Base-by-base conservation (phyloP, 2,888 invertebrate species). In the Tetheella fluctuosa region DNA sequence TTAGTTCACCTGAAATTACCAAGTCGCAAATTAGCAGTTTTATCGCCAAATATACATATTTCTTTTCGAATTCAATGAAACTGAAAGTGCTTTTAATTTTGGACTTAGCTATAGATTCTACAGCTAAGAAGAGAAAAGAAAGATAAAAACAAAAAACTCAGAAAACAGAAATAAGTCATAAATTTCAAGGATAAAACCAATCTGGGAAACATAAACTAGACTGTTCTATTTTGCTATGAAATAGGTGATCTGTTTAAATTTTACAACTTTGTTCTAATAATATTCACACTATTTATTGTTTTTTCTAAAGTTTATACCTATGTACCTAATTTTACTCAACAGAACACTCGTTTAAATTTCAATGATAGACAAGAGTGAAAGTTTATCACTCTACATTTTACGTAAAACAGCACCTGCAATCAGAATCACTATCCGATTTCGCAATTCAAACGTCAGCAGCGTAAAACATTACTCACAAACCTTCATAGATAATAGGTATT, bases 401-500 rank as follows among this genome's bases (percentile, higher is more conserved):
- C 65, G 75, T 69, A 69, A 73, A 73, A 66, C 72, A 71, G 67
- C 67, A 71, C 66, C 70, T 59, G 69, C 69, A 69, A 66, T 72
- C 65, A 70, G 64, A 70, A 78, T 69, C 64, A 71, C 68, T 71
- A 71, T 76, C 73, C 63, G 63, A 71, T 84, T 80, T 81, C 76
- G 74, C 70, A 78, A 80, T 80, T 70, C 68, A 74, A 80, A 79
- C 80, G 78, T 83, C 80, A 85, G 70, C 67, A 74, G 72, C 72
- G 73, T 81, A 80, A 81, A 54, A 78, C 81, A 81, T 86, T 80
- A 87, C 67, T 87, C 82, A 89, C 88, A 67, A 93, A 98, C 98
- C 96, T 95, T 98, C 97, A 89, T 97, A 98, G 85, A 98, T 97
- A 86, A 98, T 97, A 72, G 98, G 98, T 86, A 97, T 98, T 94